These are phyloP conservation scores for Probaryconus sp. DNA, from an alignment of 1,140 invertebrate genomes.

Conservation along the genomic window DNA sequence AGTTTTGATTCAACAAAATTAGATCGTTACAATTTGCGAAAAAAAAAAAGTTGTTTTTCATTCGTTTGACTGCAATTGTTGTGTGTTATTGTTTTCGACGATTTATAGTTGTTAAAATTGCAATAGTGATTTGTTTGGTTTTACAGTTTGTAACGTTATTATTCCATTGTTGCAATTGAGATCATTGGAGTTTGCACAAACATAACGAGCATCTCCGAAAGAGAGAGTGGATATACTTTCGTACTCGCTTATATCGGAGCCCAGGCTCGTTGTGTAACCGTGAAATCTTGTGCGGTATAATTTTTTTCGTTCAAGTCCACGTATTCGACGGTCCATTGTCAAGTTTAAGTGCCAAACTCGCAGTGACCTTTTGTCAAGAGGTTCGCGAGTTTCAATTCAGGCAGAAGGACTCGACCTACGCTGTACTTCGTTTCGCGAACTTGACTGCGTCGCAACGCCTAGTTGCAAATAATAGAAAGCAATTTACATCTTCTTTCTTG, in stretches of 20 bases:
- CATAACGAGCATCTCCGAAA: constrained; percentile 24
- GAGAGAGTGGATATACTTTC: constrained; percentile 40
- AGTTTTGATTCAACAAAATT: too few species aligned
- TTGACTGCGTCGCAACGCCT: neutral
- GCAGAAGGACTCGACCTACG: constrained; percentile 52
- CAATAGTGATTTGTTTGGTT: too few species aligned
- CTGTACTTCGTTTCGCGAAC: constrained; percentile 21
- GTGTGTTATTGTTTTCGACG: too few species aligned
- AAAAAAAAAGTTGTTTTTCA: too few species aligned
- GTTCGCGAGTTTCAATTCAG: constrained; percentile 48
- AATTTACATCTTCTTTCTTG: neutral
- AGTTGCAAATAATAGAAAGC: neutral
- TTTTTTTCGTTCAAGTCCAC: constrained; percentile 68
- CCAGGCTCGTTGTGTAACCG: constrained; percentile 42
- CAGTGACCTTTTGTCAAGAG: constrained; percentile 59
- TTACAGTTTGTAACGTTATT: too few species aligned
- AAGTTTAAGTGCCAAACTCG: constrained; percentile 72
- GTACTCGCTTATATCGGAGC: constrained; percentile 13
- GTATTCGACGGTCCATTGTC: constrained; percentile 70
- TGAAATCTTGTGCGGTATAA: constrained; percentile 43
- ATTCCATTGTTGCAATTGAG: neutral
- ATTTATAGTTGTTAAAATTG: too few species aligned
- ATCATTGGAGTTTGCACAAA: neutral
- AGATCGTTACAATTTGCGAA: too few species aligned
- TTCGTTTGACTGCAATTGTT: too few species aligned